Conservation (phyloP, 2,888 invertebrate genomes). For the Synanthedon andrenaeformis region DNA sequence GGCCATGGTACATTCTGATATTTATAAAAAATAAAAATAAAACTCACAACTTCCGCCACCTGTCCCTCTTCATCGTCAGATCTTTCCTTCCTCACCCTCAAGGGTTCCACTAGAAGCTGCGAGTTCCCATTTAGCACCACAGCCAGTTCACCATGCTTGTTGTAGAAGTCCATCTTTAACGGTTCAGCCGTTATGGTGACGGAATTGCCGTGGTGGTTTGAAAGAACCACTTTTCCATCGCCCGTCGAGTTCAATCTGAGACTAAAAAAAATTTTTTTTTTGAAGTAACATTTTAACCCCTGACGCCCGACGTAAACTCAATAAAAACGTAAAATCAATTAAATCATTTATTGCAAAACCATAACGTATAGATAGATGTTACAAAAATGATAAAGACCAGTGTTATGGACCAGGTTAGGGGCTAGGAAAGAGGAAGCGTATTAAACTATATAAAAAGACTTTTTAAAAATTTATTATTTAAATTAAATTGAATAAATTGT, state of each 20-base stretch:
- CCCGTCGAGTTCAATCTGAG: conserved; percentile 43
- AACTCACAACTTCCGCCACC: conserved; percentile 31
- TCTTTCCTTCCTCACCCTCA: conserved; percentile 74
- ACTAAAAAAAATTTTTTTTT: conserved; percentile 30
- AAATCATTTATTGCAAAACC: too few species aligned
- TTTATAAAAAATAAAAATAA: too few species aligned
- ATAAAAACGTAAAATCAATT: too few species aligned
- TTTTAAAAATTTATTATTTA: too few species aligned
- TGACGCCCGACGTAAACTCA: too few species aligned
- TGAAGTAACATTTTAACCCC: background rate
- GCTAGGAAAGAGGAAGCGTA: too few species aligned
- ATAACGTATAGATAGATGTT: background rate
- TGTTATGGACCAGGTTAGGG: too few species aligned
- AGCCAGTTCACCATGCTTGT: conserved; percentile 76
- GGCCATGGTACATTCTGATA: too few species aligned
- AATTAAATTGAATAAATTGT: too few species aligned
- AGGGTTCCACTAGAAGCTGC: conserved; percentile 93
- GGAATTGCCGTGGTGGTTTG: conserved; percentile 48
- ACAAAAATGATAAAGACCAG: too few species aligned
- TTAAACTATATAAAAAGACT: too few species aligned
- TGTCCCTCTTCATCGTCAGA: conserved; percentile 40
- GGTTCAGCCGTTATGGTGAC: conserved; percentile 79
- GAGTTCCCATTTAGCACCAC: conserved; percentile 88
- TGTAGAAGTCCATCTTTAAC: conserved; percentile 86
- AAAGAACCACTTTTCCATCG: conserved; percentile 33